Evolutionary conservation across 1,140 invertebrate genomes (phyloP).

Genomic region (Leptestheria dahalacensis): DNA sequence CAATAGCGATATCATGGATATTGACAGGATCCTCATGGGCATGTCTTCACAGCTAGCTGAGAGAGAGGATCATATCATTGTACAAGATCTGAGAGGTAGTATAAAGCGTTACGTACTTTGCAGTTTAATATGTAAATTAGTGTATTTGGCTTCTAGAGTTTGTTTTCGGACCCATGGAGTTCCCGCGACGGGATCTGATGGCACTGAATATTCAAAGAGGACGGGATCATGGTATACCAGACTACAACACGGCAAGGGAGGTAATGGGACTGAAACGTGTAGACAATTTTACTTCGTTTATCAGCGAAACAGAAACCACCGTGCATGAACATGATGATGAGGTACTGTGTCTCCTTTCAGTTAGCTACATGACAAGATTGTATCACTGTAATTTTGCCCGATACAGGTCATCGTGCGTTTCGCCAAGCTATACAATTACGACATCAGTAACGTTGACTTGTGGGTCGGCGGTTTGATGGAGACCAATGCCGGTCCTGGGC

Average conservation of each 20-base stretch:
- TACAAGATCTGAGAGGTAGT: slow-evolving; percentile 44
- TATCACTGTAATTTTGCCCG: no score
- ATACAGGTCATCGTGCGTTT: slow-evolving; percentile 30
- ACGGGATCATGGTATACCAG: slow-evolving; percentile 47
- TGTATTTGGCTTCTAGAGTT: slow-evolving; percentile 31
- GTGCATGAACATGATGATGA: slow-evolving; percentile 21
- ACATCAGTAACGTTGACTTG: slow-evolving; percentile 41
- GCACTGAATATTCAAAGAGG: slow-evolving; percentile 49
- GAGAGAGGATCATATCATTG: slow-evolving; percentile 44
- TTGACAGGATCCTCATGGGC: slow-evolving; percentile 42
- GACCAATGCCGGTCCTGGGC: slow-evolving; percentile 39
- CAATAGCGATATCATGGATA: slow-evolving; percentile 26
- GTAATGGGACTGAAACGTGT: slow-evolving; percentile 31
- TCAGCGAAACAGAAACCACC: slow-evolving; percentile 22
- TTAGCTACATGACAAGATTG: no score
- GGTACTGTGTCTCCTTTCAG: not conserved
- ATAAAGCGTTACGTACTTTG: not conserved
- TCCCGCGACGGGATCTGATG: slow-evolving; percentile 46
- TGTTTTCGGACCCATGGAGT: slow-evolving; percentile 51
- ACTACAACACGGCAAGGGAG: slow-evolving; percentile 44
- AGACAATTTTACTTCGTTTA: slow-evolving; percentile 26
- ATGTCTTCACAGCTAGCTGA: slow-evolving; percentile 46
- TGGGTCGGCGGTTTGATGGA: slow-evolving; percentile 55
- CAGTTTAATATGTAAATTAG: not conserved
- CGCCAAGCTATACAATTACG: slow-evolving; percentile 31